Base-by-base conservation (phyloP, 2,888 invertebrate species). In the Arrhopalites spinosus region DNA sequence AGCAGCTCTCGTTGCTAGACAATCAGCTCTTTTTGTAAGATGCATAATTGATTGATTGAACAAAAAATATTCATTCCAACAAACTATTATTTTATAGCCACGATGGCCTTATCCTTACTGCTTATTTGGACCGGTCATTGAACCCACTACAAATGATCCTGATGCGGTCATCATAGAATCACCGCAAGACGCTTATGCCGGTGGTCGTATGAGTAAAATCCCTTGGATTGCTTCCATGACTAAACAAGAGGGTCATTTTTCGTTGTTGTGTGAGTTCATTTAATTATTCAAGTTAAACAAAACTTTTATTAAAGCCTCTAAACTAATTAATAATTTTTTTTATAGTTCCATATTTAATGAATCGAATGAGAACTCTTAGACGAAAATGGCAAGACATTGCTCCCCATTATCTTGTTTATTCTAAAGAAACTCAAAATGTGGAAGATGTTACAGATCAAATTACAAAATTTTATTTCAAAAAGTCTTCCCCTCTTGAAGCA, bases 181-280 rank as follows among this genome's bases (percentile, higher is more conserved):
- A 17, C 80, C 81, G 2, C 64, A 73, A 47, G 77, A 77, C 27
- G 73, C 76, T n/a, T 82, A 82, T 56, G 76, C 70, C 20, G 66
- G 67, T 1, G 50, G 53, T 17, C 71, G 74, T 13, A 77, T 77
- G 0, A 27, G 59, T 56, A 50, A 70, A 8, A 75, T 79, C 23
- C 80, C 80, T 3, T 82, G 80, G 80, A 79, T 82, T 56, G 79
- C 77, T 36, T 72, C 74, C 2, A 76, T 77, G 43, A 79, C 79
- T 0, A 61, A 43, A 0, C 74, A 81, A 67, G 81, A 82, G 47
- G 79, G 79, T 20, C 77, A 81, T 59, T 79, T 80, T 71, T 76
- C 77, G 13, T 73, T 77, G 7, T 73, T 78, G 23, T 43, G 81
- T 81, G 74, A 50, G 75, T 68, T 3, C 23, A 61, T 30, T n/a